Conservation (phyloP, 2,888 invertebrate species). For the Rhabditoides inermis region DNA sequence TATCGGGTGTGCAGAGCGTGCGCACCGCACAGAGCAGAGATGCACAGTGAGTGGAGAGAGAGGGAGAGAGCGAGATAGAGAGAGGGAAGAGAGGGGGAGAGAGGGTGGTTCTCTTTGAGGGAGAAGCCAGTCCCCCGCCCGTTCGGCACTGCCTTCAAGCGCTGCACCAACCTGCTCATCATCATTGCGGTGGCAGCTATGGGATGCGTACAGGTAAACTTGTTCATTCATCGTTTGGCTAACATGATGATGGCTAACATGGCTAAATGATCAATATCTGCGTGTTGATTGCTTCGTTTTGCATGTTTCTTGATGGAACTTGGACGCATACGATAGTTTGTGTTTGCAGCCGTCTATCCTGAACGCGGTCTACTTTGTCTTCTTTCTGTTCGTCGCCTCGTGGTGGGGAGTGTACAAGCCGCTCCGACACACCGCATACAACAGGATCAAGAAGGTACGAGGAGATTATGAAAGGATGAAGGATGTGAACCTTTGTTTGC, state of each 20-base stretch:
- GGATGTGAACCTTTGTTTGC: too few species aligned
- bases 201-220: constrained; percentile 34
- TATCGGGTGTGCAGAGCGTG: too few species aligned
- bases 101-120: too few species aligned
- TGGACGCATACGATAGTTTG: neutral
- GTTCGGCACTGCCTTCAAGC: constrained; percentile 23
- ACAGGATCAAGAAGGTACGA: constrained; percentile 22
- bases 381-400: constrained; percentile 38
- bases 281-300: neutral
- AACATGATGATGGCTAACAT: neutral
- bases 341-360: constrained; percentile 38
- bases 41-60: neutral
- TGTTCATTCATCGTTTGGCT: neutral
- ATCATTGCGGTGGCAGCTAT: constrained; percentile 33
- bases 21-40: neutral
- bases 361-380: constrained; percentile 38
- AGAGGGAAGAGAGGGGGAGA: constrained; percentile 9
- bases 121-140: too few species aligned
- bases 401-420: constrained; percentile 49
- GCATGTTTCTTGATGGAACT: neutral
- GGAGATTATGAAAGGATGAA: too few species aligned
- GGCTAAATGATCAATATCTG: neutral
- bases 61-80: constrained; percentile 1
- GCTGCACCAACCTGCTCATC: constrained; percentile 38
- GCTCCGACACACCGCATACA: constrained; percentile 21